Base-by-base conservation (phyloP, 2,888 invertebrate species). In the Colostygia pectinataria region DNA sequence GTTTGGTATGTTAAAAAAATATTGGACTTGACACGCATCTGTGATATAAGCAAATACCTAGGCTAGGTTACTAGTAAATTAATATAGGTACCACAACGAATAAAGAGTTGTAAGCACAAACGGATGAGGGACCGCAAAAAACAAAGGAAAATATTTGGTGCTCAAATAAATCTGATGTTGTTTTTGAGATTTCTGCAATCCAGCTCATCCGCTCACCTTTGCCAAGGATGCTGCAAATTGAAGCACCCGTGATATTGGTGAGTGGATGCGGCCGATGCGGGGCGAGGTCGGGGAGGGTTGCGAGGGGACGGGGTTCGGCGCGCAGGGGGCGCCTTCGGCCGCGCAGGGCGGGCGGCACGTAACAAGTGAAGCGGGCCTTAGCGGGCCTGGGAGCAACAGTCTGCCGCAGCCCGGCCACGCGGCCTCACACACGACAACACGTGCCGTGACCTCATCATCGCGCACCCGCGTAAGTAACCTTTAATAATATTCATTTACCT, bases 311-410 rank as follows among this genome's bases (percentile, higher is more conserved):
- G 68, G 67, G 60, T 57, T 63, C 60, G 64, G 68, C 52, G 66
- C 60, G 71, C 65, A 63, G 67, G 66, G 71, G 72, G 70, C 62
- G 66, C 61, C 61, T 41, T 63, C 68, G 61, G 68, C 65, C 71
- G 77, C 74, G 78, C 77, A 74, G 80, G 77, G 80, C 74, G 83
- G 83, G 81, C 68, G 82, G 84, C 83, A 84, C 80, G 89, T 89
- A 89, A 89, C 89, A 89, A 89, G 89, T 88, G 86, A 88, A 85
- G 83, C 84, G 86, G 81, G 74, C 89, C 89, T 79, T 88, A 85
- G 83, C 84, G 86, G 81, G 74, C 89, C 89, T 79, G 88, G 89
- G 89, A 87, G 89, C 89, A 90, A 90, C 89, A 90, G 89, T 90
- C 88, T 90, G 89, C 89, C 88, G 87, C 80, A 80, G 88, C 88